Percentiles rank a stretch among this genome's conserved stretches.
These are phyloP conservation scores for Takifugu ocellatus DNA, from an alignment of 2,797 vertebrate species.

Conservation along the genomic window DNA sequence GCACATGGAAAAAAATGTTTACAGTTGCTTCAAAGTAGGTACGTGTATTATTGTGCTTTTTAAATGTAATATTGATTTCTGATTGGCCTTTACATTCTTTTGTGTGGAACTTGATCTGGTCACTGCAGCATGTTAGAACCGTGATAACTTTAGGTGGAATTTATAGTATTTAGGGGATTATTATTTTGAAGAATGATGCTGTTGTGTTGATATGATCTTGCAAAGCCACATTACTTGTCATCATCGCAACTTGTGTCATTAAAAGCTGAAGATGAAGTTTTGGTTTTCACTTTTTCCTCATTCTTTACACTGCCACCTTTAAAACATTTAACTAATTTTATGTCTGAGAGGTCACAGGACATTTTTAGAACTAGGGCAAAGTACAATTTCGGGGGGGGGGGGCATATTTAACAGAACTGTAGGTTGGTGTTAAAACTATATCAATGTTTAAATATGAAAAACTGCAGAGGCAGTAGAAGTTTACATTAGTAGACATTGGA, in stretches of 20 bases:
- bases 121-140: conserved; percentile 24
- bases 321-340: too few species aligned
- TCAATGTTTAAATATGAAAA: too few species aligned
- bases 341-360: too few species aligned
- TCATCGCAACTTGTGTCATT: conserved; percentile 52
- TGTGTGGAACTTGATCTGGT: conserved; percentile 34
- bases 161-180: conserved; percentile 15
- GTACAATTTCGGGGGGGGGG: not conserved
- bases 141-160: conserved; percentile 2
- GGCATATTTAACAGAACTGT: too few species aligned
- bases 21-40: conserved; percentile 68
- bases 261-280: conserved; percentile 48
- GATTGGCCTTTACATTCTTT: conserved; percentile 34
- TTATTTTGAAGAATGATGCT: conserved; percentile 16
- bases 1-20: conserved; percentile 70
- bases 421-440: too few species aligned
- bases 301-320: too few species aligned
- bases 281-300: not conserved
- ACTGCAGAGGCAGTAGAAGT: too few species aligned
- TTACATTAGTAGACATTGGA: too few species aligned
- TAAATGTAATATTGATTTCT: conserved; percentile 47
- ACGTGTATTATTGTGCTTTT: conserved; percentile 61
- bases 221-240: conserved; percentile 29
- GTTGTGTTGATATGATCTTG: conserved; percentile 20
- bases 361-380: not conserved